Evolutionary conservation across 2,888 invertebrate genomes (phyloP), one percentile per base, ranked within the genome.

Genomic region (Drosophila vallismaia): DNA sequence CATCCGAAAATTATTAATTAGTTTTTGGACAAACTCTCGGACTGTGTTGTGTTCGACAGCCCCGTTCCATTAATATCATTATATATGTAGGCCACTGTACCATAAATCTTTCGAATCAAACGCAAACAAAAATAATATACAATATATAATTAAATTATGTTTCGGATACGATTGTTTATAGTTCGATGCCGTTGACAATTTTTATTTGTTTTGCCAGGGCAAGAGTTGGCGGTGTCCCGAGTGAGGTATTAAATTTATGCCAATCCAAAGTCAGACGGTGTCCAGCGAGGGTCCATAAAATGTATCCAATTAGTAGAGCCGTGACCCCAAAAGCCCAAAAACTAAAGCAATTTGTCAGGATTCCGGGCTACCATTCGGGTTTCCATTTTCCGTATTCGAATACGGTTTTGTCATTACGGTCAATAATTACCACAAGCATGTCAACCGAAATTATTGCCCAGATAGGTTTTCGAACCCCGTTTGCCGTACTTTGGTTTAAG

Each of bases 401-500:
- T 70, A 55, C 70, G 88, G 88, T 80, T 90, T 90, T 89, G 88
- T 89, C 83, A 90, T 89, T 89, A 89, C 84, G 90, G 90, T 84
- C 89, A 85, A 89, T 90, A 88, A 90, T 90, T 88, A 88, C 90
- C 86, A 78, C 90, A 90, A 89, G 86, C 89, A 85, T 90, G 89
- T 89, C 89, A 90, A 88, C 84, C 79, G 79, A 85, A 90, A 89
- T 89, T 89, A 89, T 86, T 88, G 88, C 79, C 85, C 75, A 75
- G 88, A 87, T 89, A 87, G 82, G 72, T 79, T 81, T 78, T 73
- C 68, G 48, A 62, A 67, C 71, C 62, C 64, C 55, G 71, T 59
- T 86, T 78, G 85, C 64, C 74, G 72, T 69, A 77, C 76, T 71
- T 58, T 44, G 81, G 76, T 69, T 76, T 75, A 78, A 85, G 73